These are phyloP conservation scores for Alauda arvensis DNA, from an alignment of 2,797 vertebrate species.

Conservation along the genomic window DNA sequence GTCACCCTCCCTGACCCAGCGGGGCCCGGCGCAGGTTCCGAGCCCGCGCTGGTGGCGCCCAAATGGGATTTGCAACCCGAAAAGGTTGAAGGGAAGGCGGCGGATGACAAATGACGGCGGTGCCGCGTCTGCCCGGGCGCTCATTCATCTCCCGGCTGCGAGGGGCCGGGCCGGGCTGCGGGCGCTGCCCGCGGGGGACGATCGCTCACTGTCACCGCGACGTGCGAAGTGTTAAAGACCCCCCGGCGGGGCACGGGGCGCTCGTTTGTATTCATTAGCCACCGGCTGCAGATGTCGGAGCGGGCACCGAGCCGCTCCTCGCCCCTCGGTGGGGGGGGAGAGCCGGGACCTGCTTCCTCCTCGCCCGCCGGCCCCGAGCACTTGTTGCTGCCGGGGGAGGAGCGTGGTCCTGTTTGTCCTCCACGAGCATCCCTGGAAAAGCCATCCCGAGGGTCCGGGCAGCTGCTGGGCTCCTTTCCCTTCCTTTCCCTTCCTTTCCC, in stretches of 20 bases:
- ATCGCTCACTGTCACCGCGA: constrained; percentile 50
- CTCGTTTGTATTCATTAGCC: constrained; percentile 49
- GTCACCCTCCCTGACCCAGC: constrained; percentile 25
- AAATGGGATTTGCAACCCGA: constrained; percentile 22
- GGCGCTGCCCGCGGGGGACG: background rate
- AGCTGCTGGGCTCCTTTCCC: accelerated
- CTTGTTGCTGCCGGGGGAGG: background rate
- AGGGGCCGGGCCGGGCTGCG: background rate
- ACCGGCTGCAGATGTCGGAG: background rate
- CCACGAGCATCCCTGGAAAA: accelerated
- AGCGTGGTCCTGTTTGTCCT: background rate
- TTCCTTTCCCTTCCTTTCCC: too few relatives aligned
- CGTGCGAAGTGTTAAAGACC: constrained; percentile 37
- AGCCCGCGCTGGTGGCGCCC: background rate
- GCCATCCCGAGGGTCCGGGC: background rate
- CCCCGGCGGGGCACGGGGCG: constrained; percentile 6
- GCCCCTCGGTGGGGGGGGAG: accelerated
- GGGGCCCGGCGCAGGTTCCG: background rate
- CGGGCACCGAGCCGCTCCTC: background rate
- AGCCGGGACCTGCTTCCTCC: background rate
- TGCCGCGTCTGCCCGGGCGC: background rate
- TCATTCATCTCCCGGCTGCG: constrained; percentile 9
- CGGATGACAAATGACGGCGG: constrained; percentile 13
- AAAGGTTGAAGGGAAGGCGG: background rate
- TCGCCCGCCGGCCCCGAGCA: background rate